Percentiles rank a stretch among this genome's conserved stretches.
Conservation (phyloP, 2,797 vertebrate genomes). For the Lagodon rhomboides region DNA sequence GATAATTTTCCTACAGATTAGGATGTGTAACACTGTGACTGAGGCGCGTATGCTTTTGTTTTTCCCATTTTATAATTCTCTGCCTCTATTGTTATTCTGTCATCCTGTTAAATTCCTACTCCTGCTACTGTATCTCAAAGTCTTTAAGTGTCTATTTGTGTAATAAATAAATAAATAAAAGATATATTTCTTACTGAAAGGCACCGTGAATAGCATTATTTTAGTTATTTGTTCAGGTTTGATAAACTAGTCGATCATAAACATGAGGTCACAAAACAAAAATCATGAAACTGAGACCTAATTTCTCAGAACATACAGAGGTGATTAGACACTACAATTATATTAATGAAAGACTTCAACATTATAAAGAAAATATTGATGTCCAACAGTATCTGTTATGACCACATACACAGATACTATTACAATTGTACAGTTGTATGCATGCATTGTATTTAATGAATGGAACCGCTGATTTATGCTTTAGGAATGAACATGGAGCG, state of each 20-base stretch:
- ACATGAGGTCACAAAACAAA: background rate
- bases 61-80: constrained; percentile 12
- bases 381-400: no score
- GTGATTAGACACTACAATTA: background rate
- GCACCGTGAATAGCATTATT: constrained; percentile 1
- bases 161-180: constrained; percentile 49
- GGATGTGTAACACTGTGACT: constrained; percentile 24
- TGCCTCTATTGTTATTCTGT: background rate
- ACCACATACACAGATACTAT: no score
- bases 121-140: constrained; percentile 16
- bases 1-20: constrained; percentile 7
- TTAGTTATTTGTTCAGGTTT: background rate
- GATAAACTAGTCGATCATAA: background rate
- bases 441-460: no score
- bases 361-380: background rate
- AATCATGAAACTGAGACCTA: background rate
- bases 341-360: background rate
- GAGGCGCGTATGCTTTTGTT: constrained; percentile 17
- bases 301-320: background rate
- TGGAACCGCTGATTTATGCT: no score
- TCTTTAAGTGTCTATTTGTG: constrained; percentile 25
- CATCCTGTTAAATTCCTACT: background rate
- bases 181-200: constrained; percentile 47
- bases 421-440: no score
- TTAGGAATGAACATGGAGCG: no score